Base-by-base conservation (phyloP, 1,140 invertebrate genomes). In the Diorhabda sublineata region DNA sequence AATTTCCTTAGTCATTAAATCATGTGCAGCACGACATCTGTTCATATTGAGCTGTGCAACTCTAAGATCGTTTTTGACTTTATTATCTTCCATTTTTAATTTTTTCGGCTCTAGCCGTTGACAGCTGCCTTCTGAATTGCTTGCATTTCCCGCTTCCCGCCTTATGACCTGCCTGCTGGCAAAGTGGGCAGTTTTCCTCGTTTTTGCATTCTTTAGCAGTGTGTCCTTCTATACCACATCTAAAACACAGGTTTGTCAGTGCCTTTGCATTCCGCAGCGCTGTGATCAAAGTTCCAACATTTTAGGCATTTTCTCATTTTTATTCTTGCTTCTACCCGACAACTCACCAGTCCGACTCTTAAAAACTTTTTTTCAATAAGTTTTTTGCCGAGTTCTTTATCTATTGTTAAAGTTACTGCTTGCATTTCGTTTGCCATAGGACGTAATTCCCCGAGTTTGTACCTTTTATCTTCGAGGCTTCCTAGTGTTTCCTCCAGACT, bases 181-280 rank as follows among this genome's bases (percentile, higher is more conserved):
- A 70, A 3, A 70, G 2, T 7, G 59, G 3, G 58, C 69, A 70
- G 42, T 44, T 7, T 56, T 67, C 66, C 45, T 62, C 56, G 5
- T 61, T 58, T 43, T 8, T 8, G 42, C 69, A 73, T 3, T 60
- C 63, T 45, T 59, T 59, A 2, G 61, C 64, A 6, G 44, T 60
- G 45, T 73, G 61, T 3, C 62, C 68, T n/a, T n/a, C n/a, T 26
- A 45, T 5, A 5, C 71, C 72, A 42, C 69, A 73, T 58, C 58
- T 65, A 26, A 67, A 71, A 44, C 71, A 73, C 3, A 43, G 11
- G 2, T 41, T 47, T 5, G 58, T 11, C 11, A 11, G 11, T 11
- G 11, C 11, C 11, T 11, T 11, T 11, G 11, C 11, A 11, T 11
- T 11, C n/a, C n/a, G n/a, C n/a, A n/a, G n/a, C n/a, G n/a, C n/a